Base-by-base conservation (phyloP, 2,888 invertebrate genomes). In the Andrena fulva region DNA sequence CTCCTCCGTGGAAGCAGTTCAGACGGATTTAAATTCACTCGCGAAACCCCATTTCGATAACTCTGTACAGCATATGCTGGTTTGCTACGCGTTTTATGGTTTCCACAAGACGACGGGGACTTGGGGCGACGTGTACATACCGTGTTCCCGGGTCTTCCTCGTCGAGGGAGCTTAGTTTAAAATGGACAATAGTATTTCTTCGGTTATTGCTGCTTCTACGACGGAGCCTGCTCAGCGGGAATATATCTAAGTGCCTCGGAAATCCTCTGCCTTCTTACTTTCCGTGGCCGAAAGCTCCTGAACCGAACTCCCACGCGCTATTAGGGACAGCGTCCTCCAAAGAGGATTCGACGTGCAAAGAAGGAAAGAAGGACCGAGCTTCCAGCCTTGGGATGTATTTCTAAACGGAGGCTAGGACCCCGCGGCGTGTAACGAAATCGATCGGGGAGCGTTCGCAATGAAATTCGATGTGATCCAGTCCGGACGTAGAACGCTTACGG, bases 401-500 rank as follows among this genome's bases (percentile, higher is more conserved):
- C 12, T 16, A 6, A 7, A 2, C 33, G 24, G 52, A 12, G 29
- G 52, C 35, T 60, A 52, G 48, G 63, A 27, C 48, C 20, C 48
- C 16, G 20, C 27, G 33, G 24, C n/a, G 20, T 8, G 1, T 35
- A 10, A 48, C 4, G 35, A 60, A 24, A 50, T 52, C 54, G 60
- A 70, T 70, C 29, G 35, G 42, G 59, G 29, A 48, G 27, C 27
- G 59, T 59, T 59, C 29, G 48, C 70, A 29, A 42, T 12, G 42
- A 59, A 70, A 48, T 70, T 70, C 5, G 16, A 42, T 2, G 33
- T 20, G 60, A 62, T 31, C 33, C n/a, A 10, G n/a, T 42, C n/a
- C 69, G 59, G 29, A 70, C 59, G 48, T 42, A 35, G 33, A 60
- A 64, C 27, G 29, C 16, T 62, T 62, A 35, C 16, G 35, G n/a